Percentiles rank a stretch among this genome's conserved stretches.
Conservation (phyloP, 1,140 invertebrate species). For the Drosophila hydei region DNA sequence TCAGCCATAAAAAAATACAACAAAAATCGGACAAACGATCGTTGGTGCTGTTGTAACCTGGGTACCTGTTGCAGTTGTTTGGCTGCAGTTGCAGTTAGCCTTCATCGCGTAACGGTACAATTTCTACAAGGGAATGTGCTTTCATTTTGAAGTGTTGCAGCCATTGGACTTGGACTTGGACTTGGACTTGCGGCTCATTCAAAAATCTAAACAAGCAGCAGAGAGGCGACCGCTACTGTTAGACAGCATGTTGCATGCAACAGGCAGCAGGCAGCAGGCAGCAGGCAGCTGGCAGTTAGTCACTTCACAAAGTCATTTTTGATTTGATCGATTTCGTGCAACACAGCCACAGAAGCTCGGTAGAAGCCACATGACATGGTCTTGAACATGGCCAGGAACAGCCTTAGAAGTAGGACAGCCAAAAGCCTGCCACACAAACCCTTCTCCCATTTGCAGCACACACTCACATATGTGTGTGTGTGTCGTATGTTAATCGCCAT, state of each 20-base stretch:
- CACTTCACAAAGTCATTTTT: slow-evolving; percentile 82
- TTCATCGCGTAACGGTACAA: slow-evolving; percentile 70
- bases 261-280: slow-evolving; percentile 50
- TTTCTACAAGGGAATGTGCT: slow-evolving; percentile 82
- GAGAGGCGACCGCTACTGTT: slow-evolving; percentile 34
- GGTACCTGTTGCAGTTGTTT: slow-evolving; percentile 27
- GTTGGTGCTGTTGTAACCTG: slow-evolving; percentile 16
- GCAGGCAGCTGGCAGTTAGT: slow-evolving; percentile 80
- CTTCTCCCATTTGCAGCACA: slow-evolving; percentile 57
- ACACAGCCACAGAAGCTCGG: slow-evolving; percentile 42
- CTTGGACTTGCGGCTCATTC: slow-evolving; percentile 43
- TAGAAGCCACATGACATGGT: slow-evolving; percentile 66
- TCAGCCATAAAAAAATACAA: slow-evolving; percentile 37
- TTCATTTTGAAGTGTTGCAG: slow-evolving; percentile 81
- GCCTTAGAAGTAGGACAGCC: slow-evolving; percentile 65
- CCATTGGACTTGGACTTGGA: slow-evolving; percentile 34
- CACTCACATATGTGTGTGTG: slow-evolving; percentile 24
- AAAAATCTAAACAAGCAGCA: slow-evolving; percentile 44
- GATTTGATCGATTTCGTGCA: slow-evolving; percentile 82
- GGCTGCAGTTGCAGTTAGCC: slow-evolving; percentile 19
- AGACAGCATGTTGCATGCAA: slow-evolving; percentile 57
- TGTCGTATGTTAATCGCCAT: slow-evolving; percentile 78
- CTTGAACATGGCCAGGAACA: slow-evolving; percentile 76
- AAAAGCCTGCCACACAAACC: slow-evolving; percentile 42
- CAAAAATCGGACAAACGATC: slow-evolving; percentile 66